Conservation (phyloP, 1,140 invertebrate genomes). For the Andricus grossulariae region DNA sequence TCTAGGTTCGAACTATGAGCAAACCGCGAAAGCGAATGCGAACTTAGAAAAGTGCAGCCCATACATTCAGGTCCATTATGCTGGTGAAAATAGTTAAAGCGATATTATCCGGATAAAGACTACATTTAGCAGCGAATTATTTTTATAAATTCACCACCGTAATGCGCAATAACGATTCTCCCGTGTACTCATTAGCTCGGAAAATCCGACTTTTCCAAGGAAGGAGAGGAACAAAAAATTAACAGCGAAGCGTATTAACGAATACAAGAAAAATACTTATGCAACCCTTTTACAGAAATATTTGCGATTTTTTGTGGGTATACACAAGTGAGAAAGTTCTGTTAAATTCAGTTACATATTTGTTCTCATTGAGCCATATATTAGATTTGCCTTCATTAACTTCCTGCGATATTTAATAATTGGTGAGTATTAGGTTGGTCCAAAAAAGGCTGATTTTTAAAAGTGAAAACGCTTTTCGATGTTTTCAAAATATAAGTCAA, state of each 20-base stretch:
- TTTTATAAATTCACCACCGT: slow-evolving; percentile 24
- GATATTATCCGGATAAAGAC: slow-evolving; percentile 26
- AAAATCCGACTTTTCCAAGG: slow-evolving; percentile 1
- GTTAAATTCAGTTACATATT: not conserved
- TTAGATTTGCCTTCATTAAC: no score
- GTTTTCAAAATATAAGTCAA: no score
- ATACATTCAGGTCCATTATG: slow-evolving; percentile 3
- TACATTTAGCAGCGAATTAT: slow-evolving; percentile 25
- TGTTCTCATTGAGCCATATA: not conserved
- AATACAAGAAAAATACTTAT: slow-evolving; percentile 20
- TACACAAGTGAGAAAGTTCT: not conserved
- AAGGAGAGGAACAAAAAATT: slow-evolving; percentile 5
- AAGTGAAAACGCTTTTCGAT: no score
- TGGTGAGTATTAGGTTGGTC: no score
- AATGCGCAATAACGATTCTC: slow-evolving; percentile 22
- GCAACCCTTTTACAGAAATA: slow-evolving; percentile 2
- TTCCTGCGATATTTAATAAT: no score
- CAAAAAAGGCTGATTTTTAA: no score
- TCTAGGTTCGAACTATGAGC: slow-evolving; percentile 3
- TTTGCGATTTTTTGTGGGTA: no score
- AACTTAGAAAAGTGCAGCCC: slow-evolving; percentile 3
- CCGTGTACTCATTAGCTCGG: slow-evolving; percentile 14
- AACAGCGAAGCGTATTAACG: slow-evolving; percentile 2
- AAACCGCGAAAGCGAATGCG: slow-evolving; percentile 7
- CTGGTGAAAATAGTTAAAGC: not conserved